Evolutionary conservation across 1,140 invertebrate genomes (phyloP), one percentile per base, ranked within the genome.

Genomic region (Diploscapter pachys): DNA sequence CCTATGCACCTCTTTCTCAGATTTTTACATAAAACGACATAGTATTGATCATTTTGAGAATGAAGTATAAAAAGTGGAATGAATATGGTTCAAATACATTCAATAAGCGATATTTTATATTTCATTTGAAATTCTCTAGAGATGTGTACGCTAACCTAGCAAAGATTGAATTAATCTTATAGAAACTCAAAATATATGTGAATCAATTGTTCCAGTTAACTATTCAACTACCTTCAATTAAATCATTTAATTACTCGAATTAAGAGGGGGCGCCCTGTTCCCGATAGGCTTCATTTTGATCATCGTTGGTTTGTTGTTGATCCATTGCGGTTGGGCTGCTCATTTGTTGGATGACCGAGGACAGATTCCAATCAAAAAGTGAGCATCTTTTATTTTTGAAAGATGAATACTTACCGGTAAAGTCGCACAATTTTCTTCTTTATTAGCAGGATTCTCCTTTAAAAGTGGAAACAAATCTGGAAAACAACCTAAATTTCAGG

Each of bases 321-420:
- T 84, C 65, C 83, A 84, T 70, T 85, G 83, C 69, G 83, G 83
- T 61, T 84, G 84, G 81, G 83, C 83, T 49, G 83, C 83, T 48
- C 83, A 84, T 77, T 73, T 84, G 5, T 69, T 84, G 4, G 83
- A 84, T 63, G 71, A 78, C n/a, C 81, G 75, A 50, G 82, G 80
- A 57, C 63, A 69, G 49, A 69, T 82, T 49, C 83, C 77, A 48
- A 70, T 72, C 51, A 70, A 71, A 63, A 81, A 80, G 82, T 82
- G 61, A 74, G 81, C 63, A 49, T 80, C 62, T n/a, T 49, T 48
- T 6, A 79, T 76, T 13, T 57, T 80, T 48, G 31, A 31, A 31
- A 31, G 31, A 31, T 31, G 31, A 31, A 31, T 31, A 31, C 31
- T 31, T 31, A 31, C 31, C 31, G 31, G 31, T 31, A 31, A 31